Percentiles rank a stretch among this genome's conserved stretches.
Evolutionary conservation across 2,797 vertebrate genomes (phyloP).

Genomic region (Gouania willdenowi): DNA sequence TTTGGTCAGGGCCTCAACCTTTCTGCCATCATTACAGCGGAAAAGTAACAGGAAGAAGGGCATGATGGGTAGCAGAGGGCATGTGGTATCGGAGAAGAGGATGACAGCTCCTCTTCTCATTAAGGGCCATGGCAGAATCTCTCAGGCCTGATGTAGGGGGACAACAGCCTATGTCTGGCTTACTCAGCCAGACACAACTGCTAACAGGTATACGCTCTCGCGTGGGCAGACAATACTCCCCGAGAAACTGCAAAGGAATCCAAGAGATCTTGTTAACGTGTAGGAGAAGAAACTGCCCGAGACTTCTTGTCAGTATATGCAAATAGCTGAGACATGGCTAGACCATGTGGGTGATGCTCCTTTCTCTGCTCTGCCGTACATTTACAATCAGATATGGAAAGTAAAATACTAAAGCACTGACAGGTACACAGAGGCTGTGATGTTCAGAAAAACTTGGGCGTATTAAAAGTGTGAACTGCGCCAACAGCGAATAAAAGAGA

Average conservation of each 20-base stretch:
- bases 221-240: constrained; percentile 29
- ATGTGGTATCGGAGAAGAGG: constrained; percentile 17
- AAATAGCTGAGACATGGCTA: constrained; percentile 19
- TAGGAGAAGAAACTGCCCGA: constrained; percentile 21
- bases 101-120: constrained; percentile 60
- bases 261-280: constrained; percentile 39
- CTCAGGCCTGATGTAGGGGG: constrained; percentile 28
- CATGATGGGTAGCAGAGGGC: constrained; percentile 19
- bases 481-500: neutral
- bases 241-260: constrained; percentile 21
- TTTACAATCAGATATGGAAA: constrained; percentile 20
- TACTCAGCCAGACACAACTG: constrained; percentile 26
- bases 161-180: constrained; percentile 32
- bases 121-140: constrained; percentile 39
- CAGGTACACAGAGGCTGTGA: neutral
- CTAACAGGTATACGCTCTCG: constrained; percentile 35
- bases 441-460: neutral
- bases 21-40: constrained; percentile 24
- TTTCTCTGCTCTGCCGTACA: constrained; percentile 16
- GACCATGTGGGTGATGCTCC: constrained; percentile 21
- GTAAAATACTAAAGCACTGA: constrained; percentile 5
- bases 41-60: constrained; percentile 13
- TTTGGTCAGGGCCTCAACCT: constrained; percentile 32
- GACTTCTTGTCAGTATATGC: constrained; percentile 26
- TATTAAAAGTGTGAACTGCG: neutral